Conservation (phyloP, 2,888 invertebrate genomes). For the Antitype chi region DNA sequence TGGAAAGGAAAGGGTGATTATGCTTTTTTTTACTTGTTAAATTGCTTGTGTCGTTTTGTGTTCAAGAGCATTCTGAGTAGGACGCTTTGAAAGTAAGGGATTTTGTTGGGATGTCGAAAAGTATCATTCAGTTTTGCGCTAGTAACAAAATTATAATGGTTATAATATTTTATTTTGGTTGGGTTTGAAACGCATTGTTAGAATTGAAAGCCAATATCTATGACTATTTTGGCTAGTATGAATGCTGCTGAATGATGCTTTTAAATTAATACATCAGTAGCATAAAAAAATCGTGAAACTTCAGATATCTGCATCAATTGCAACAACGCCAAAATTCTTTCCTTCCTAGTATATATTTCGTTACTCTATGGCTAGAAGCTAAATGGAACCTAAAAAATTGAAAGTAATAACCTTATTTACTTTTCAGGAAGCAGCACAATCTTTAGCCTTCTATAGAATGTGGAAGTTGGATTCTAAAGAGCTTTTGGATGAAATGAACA, state of each 20-base stretch:
- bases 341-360: not conserved
- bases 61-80: not conserved
- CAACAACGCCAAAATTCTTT: not conserved
- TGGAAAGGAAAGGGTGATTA: conserved; percentile 55
- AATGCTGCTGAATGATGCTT: not conserved
- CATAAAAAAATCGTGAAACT: not conserved
- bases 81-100: not conserved
- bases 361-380: not conserved
- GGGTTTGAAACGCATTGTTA: not conserved
- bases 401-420: not conserved
- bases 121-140: not conserved
- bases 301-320: not conserved
- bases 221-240: not conserved
- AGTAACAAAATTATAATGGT: too few relatives aligned
- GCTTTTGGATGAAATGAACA: conserved; percentile 61
- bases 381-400: not conserved
- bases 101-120: not conserved
- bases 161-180: not conserved
- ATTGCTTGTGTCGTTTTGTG: not conserved
- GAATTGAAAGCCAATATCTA: too few relatives aligned
- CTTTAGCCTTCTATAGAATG: conserved; percentile 62
- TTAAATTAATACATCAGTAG: not conserved
- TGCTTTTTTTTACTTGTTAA: not conserved
- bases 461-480: conserved; percentile 60
- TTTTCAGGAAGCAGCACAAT: conserved; percentile 52